phyloP scores from a whole-genome alignment of 2,797 vertebrate species.

The Coregonus ussuriensis region DNA sequence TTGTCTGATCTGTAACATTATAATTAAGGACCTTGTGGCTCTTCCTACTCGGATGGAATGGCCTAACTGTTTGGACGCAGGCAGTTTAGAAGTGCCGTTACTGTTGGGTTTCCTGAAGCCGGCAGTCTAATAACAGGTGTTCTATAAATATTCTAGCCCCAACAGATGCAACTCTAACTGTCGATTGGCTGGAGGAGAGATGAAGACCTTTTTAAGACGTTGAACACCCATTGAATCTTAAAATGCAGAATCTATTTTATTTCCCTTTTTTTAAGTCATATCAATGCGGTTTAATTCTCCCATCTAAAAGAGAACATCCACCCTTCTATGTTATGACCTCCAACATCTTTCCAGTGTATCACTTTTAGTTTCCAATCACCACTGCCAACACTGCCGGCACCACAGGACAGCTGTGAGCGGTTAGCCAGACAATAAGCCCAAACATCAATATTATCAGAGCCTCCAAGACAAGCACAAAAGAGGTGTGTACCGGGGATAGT shows the following conservation, averaged over 20 bases:
- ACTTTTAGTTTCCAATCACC: neutral
- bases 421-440: conserved; percentile 1
- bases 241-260: neutral
- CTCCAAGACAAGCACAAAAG: conserved; percentile 48
- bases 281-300: neutral
- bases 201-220: conserved; percentile 26
- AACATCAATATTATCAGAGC: conserved; percentile 27
- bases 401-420: conserved; percentile 1
- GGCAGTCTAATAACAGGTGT: conserved; percentile 10
- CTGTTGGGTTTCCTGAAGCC: neutral
- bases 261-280: neutral
- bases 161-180: conserved; percentile 18
- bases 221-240: conserved; percentile 2
- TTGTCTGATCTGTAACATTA: conserved; percentile 20
- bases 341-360: neutral
- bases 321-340: neutral
- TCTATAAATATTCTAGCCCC: conserved; percentile 22
- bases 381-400: neutral
- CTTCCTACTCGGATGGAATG: conserved; percentile 9
- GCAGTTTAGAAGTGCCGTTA: conserved; percentile 2
- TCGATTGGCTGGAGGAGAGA: neutral
- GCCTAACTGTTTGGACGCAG: neutral
- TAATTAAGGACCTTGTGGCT: conserved; percentile 5
- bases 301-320: neutral
- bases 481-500: conserved; percentile 39